These are phyloP conservation scores for Brachypteracias leptosomus DNA, from an alignment of 2,113 vertebrate genomes.

Conservation along the genomic window DNA sequence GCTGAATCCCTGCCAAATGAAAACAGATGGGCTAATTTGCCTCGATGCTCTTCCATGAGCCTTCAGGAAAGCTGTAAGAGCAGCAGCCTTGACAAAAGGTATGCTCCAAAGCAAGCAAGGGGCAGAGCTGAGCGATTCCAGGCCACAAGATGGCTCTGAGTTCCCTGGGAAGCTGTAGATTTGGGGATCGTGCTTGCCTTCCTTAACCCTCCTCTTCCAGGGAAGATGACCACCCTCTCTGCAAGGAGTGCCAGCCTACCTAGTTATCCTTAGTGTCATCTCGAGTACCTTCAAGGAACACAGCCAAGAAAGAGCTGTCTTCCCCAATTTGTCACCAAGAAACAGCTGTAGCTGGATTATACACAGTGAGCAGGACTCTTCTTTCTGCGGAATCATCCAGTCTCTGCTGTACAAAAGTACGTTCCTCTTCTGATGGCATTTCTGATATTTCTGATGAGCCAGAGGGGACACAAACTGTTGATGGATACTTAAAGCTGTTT, in stretches of 20 bases:
- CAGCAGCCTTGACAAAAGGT: neutral
- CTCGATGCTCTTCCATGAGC: neutral
- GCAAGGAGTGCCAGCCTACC: neutral
- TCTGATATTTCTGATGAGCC: neutral
- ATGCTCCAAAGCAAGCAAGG: neutral
- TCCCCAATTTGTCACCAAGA: neutral
- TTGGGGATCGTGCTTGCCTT: neutral
- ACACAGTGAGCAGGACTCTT: neutral
- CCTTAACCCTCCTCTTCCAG: neutral
- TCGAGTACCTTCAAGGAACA: neutral
- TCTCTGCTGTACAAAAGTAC: neutral
- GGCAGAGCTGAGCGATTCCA: neutral
- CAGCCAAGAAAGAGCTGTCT: neutral
- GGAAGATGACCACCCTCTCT: neutral
- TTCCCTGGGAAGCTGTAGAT: neutral
- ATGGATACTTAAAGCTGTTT: neutral
- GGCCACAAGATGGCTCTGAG: neutral
- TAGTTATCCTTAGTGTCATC: neutral
- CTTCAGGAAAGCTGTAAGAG: neutral
- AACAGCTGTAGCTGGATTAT: neutral
- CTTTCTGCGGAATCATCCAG: neutral
- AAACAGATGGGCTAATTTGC: constrained; percentile 37
- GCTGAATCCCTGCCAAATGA: constrained; percentile 14
- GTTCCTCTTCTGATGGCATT: neutral
- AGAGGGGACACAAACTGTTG: neutral